Conservation (phyloP, 2,113 vertebrate species). For the Varanus salvator region DNA sequence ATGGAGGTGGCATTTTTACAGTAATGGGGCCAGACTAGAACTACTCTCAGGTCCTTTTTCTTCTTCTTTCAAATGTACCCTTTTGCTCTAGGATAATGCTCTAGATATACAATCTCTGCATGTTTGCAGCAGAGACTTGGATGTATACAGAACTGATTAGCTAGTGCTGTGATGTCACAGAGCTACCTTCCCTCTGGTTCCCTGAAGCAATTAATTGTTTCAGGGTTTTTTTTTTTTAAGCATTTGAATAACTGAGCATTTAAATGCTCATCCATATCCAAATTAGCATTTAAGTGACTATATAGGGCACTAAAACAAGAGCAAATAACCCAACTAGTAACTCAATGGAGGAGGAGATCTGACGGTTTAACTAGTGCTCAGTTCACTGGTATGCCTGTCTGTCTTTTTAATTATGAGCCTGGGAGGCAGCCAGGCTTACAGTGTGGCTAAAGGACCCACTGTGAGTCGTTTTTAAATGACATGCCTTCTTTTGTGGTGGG, state of each 20-base stretch:
- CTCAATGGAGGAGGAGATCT: not conserved
- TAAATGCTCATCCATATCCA: not conserved
- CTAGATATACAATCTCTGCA: not conserved
- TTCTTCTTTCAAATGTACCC: not conserved
- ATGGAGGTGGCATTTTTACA: not conserved
- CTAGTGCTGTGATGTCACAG: not conserved
- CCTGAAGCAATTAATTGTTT: not conserved
- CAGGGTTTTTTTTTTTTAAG: not conserved
- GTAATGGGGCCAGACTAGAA: not conserved
- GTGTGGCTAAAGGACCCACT: not conserved
- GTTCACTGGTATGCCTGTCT: not conserved
- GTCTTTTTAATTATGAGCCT: not conserved
- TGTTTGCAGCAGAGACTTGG: not conserved
- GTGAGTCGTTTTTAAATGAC: not conserved
- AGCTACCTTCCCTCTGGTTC: not conserved
- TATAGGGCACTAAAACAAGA: not conserved
- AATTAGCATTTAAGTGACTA: not conserved
- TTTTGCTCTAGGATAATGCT: not conserved
- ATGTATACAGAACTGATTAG: not conserved
- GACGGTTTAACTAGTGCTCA: not conserved
- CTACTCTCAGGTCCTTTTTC: too few species aligned
- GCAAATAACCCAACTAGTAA: too few species aligned
- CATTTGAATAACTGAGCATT: not conserved
- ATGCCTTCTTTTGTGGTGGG: not conserved
- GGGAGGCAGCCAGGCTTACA: not conserved